A percentile compares a stretch with the other conserved stretches of the same genome.
phyloP scores from a whole-genome alignment of 37 sponge, comb jelly and placozoan genomes.

The Amphimedon queenslandica region DNA sequence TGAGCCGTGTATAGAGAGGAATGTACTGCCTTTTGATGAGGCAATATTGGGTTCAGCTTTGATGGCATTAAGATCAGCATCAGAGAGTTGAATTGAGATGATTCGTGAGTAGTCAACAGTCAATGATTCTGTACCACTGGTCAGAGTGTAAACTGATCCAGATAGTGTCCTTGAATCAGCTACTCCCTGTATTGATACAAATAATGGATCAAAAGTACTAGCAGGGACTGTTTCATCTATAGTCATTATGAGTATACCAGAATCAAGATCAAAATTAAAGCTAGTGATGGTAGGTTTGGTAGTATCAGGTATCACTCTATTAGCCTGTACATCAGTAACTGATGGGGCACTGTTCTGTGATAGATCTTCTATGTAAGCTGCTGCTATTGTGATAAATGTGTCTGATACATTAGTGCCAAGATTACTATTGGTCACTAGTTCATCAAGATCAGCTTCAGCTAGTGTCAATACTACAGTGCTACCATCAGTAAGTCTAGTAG shows the following conservation, averaged over 20 bases:
- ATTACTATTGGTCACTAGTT: conserved; percentile 24
- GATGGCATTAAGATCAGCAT: conserved; percentile 53
- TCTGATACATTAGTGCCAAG: conserved; percentile 15
- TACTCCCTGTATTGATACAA: conserved; percentile 54
- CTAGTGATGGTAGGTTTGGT: conserved; percentile 43
- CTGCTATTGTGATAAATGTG: conserved; percentile 39
- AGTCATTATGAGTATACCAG: conserved; percentile 40
- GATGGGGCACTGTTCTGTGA: conserved; percentile 44
- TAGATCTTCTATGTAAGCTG: conserved; percentile 54
- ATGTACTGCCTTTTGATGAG: conserved; percentile 42
- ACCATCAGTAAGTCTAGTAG: conserved; percentile 65
- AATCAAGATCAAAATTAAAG: conserved; percentile 65
- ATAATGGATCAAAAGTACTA: conserved; percentile 35
- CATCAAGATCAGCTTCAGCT: conserved; percentile 49
- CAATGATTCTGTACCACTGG: conserved; percentile 7
- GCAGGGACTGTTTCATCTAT: conserved; percentile 56
- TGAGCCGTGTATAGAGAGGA: conserved; percentile 39
- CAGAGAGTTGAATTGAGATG: conserved; percentile 46
- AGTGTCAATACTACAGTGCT: conserved; percentile 46
- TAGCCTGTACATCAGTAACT: not conserved
- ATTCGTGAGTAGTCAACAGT: conserved; percentile 27
- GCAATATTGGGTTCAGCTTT: conserved; percentile 63
- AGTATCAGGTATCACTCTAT: conserved; percentile 33
- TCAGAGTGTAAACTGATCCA: conserved; percentile 11
- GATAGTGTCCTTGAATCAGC: conserved; percentile 13